phyloP scores from a whole-genome alignment of 2,797 vertebrate genomes.

The Scleropages formosus region DNA sequence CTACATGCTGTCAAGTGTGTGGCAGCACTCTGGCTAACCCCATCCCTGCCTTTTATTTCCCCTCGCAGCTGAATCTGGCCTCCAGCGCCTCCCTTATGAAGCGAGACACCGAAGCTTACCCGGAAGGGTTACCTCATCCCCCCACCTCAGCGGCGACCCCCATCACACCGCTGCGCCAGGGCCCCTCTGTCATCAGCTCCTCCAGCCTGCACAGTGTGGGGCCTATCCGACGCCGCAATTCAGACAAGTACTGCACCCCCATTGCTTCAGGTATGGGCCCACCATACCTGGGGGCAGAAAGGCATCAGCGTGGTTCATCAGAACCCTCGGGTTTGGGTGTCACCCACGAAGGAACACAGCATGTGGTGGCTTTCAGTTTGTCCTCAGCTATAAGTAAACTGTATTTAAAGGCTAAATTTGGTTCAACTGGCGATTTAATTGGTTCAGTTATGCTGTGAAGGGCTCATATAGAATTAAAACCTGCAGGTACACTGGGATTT shows the following conservation, averaged over 20 bases:
- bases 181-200: slow-evolving; percentile 94
- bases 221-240: slow-evolving; percentile 90
- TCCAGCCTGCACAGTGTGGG: slow-evolving; percentile 87
- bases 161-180: slow-evolving; percentile 90
- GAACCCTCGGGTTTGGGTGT: too few relatives aligned
- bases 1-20: not conserved
- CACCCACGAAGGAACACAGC: too few relatives aligned
- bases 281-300: not conserved
- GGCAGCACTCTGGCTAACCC: slow-evolving; percentile 10
- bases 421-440: not conserved
- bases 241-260: slow-evolving; percentile 96
- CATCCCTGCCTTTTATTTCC: not conserved
- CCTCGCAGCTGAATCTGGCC: slow-evolving; percentile 81
- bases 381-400: not conserved
- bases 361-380: too few relatives aligned
- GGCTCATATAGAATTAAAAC: not conserved
- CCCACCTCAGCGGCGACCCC: slow-evolving; percentile 92
- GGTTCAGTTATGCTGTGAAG: not conserved
- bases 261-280: slow-evolving; percentile 89
- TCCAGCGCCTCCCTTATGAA: slow-evolving; percentile 87
- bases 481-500: not conserved
- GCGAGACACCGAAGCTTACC: slow-evolving; percentile 87
- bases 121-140: slow-evolving; percentile 90
- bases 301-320: not conserved
- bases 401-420: not conserved